Percentiles rank a stretch among this genome's conserved stretches.
Evolutionary conservation across 2,888 invertebrate species (phyloP).

Genomic region (Colostygia pectinataria): DNA sequence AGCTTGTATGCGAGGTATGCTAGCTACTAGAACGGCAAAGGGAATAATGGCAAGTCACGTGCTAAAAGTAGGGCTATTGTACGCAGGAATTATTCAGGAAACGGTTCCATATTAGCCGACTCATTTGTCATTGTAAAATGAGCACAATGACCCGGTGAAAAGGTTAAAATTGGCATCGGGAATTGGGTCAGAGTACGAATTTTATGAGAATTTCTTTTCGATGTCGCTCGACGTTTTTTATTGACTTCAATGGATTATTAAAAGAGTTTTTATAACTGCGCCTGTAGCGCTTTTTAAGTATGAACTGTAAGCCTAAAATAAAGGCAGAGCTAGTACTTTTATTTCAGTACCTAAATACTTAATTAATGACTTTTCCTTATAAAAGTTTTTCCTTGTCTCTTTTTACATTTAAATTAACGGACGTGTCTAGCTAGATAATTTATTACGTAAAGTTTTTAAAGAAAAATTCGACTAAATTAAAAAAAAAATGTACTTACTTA

Average conservation of each 20-base stretch:
- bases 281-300: too few relatives aligned
- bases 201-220: slow-evolving; percentile 10
- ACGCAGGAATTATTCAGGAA: slow-evolving; percentile 31
- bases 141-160: slow-evolving; percentile 9
- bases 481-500: too few relatives aligned
- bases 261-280: slow-evolving; percentile 3
- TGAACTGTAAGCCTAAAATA: too few relatives aligned
- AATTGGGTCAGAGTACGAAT: not conserved
- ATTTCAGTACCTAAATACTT: too few relatives aligned
- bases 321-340: too few relatives aligned
- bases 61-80: slow-evolving; percentile 26
- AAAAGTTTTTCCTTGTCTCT: too few relatives aligned
- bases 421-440: too few relatives aligned
- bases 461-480: too few relatives aligned
- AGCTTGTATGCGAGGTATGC: slow-evolving; percentile 6
- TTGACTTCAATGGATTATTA: slow-evolving; percentile 9
- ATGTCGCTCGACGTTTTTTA: slow-evolving; percentile 1
- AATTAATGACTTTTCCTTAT: too few relatives aligned
- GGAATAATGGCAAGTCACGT: slow-evolving; percentile 28
- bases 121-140: slow-evolving; percentile 19
- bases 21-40: slow-evolving; percentile 14
- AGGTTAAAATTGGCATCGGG: slow-evolving; percentile 14
- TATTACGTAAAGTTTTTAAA: too few relatives aligned
- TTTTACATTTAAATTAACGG: too few relatives aligned
- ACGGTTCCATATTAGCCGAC: slow-evolving; percentile 25